Percentiles rank a stretch among this genome's conserved stretches.
phyloP scores from a whole-genome alignment of 2,113 vertebrate genomes.

The Seriola aureovittata region DNA sequence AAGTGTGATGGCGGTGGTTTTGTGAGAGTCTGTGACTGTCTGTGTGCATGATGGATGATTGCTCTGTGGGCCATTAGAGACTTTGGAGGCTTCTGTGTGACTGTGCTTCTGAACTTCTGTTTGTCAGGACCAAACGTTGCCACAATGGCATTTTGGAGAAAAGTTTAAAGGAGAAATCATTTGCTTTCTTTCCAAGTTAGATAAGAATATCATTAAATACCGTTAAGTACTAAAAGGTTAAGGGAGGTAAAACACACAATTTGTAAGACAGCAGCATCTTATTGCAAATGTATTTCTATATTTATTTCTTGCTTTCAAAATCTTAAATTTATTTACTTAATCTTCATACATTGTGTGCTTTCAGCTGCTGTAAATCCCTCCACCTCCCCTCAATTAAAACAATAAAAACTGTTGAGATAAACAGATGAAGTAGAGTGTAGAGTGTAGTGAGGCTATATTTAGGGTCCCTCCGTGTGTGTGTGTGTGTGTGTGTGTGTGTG shows the following conservation, averaged over 20 bases:
- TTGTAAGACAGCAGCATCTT: too few species aligned
- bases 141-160: neutral
- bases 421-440: too few species aligned
- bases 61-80: constrained; percentile 38
- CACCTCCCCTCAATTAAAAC: too few species aligned
- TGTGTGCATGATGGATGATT: constrained; percentile 53
- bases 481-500: neutral
- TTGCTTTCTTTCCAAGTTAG: neutral
- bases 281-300: too few species aligned
- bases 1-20: constrained; percentile 10
- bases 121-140: constrained; percentile 26
- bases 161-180: neutral
- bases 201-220: neutral
- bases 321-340: neutral
- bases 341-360: neutral
- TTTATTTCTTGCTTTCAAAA: too few species aligned
- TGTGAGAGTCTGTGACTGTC: constrained; percentile 18
- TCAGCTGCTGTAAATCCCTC: too few species aligned
- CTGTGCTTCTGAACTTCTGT: neutral
- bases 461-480: too few species aligned
- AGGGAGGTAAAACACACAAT: neutral
- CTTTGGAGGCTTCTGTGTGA: constrained; percentile 25
- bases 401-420: too few species aligned
- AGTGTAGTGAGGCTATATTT: too few species aligned
- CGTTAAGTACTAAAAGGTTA: neutral